Base-by-base conservation (phyloP, 1,140 invertebrate genomes). In the Gryon sp. region DNA sequence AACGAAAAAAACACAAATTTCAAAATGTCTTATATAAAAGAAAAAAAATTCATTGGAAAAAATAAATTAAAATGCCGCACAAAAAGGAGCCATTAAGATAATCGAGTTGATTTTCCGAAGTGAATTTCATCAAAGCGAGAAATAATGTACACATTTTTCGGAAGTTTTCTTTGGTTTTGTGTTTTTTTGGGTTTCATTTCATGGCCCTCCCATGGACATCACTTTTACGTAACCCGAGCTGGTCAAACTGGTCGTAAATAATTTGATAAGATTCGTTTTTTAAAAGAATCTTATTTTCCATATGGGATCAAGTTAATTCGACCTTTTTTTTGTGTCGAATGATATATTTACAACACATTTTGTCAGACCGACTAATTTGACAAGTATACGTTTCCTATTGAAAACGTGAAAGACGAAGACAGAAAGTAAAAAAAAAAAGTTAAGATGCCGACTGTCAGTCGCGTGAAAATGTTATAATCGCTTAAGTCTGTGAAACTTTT, bases 291-390 rank as follows among this genome's bases (percentile, higher is more conserved):
- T 46, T 40, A 55, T 38, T 63, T 63, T 63, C 68, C 68, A 65
- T 57, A 59, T 65, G 68, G 57, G 9, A 38, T 6, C 22, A 24
- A 34, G 52, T 57, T 60, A 41, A 63, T 72, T 62, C 38, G 50
- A 22, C 2, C 45, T 73, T 50, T 62, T 52, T 24, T 38, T 46
- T 34, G 48, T 22, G 48, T 38, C 57, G 57, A 63, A 50, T 60
- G 68, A 72, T 72, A 63, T 72, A 72, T 72, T 63, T 72, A 72
- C 68, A 48, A 34, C 57, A 72, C 68, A 41, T 63, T 72, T 72
- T 55, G 68, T 72, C 41, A 55, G 41, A 16, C 14, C 24, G 24
- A 50, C 68, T 72, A 72, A 70, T 70, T 70, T 60, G 66, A 70
- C 66, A 60, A 70, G 9, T 66, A 55, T 38, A 36, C 41, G 65